These are phyloP conservation scores for Dasysyrphus tricinctus DNA, from an alignment of 2,888 invertebrate species.

Conservation along the genomic window DNA sequence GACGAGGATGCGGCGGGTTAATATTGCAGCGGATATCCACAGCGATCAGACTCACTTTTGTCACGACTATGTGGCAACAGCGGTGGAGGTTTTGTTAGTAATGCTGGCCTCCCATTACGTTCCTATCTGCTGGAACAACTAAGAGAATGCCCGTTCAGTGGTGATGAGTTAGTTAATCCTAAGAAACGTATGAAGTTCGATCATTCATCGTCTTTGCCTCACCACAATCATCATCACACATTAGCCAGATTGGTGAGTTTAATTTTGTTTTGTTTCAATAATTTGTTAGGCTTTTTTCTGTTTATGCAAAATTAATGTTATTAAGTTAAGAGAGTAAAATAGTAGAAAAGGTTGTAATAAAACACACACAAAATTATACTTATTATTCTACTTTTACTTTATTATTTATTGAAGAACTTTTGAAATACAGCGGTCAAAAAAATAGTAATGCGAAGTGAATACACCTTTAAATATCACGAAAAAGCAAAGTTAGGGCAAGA, in stretches of 20 bases:
- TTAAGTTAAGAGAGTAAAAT: constrained; percentile 45
- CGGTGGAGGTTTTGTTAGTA: constrained; percentile 84
- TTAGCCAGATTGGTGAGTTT: constrained; percentile 80
- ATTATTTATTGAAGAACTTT: too few relatives aligned
- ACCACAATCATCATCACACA: constrained; percentile 80
- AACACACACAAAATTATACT: constrained; percentile 16
- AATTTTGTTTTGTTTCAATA: background rate
- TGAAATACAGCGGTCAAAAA: too few relatives aligned
- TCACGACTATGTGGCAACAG: constrained; percentile 76
- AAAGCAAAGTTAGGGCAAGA: too few relatives aligned
- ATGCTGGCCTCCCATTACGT: constrained; percentile 85
- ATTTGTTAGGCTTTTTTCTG: constrained; percentile 27
- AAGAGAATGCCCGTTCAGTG: constrained; percentile 89
- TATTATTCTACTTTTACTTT: too few relatives aligned
- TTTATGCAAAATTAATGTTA: constrained; percentile 28
- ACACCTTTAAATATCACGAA: too few relatives aligned
- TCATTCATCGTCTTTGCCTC: constrained; percentile 81
- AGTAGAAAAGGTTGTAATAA: constrained; percentile 28
- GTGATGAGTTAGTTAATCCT: constrained; percentile 87
- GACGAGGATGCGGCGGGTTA: constrained; percentile 84
- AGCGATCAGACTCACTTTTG: constrained; percentile 66
- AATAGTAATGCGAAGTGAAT: too few relatives aligned
- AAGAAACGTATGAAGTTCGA: constrained; percentile 88
- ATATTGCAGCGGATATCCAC: constrained; percentile 66
- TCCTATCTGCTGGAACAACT: constrained; percentile 88